These are phyloP conservation scores for Trypoxylus dichotomus DNA, from an alignment of 1,140 invertebrate species.

Conservation along the genomic window DNA sequence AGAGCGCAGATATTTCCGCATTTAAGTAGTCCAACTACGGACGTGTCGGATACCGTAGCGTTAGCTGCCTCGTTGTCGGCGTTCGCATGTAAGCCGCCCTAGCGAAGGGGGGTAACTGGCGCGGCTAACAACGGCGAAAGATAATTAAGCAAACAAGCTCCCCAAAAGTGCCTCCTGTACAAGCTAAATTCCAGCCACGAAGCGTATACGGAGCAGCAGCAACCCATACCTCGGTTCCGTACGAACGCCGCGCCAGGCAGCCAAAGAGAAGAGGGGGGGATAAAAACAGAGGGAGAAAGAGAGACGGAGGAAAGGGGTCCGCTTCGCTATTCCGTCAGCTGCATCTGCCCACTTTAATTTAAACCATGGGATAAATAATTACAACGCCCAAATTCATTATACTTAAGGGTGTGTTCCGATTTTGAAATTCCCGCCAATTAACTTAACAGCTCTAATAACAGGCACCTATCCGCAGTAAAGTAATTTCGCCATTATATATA, in stretches of 20 bases:
- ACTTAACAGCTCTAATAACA: constrained; percentile 30
- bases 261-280: neutral
- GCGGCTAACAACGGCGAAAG: constrained; percentile 37
- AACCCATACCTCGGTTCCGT: neutral
- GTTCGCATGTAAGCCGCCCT: constrained; percentile 35
- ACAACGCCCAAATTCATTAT: constrained; percentile 40
- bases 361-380: constrained; percentile 45
- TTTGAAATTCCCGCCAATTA: constrained; percentile 37
- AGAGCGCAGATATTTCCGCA: no score
- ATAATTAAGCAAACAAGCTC: constrained; percentile 46
- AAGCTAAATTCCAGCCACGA: neutral
- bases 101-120: constrained; percentile 25
- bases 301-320: neutral
- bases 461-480: neutral
- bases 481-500: neutral
- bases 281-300: neutral
- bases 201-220: neutral
- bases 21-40: neutral
- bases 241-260: neutral
- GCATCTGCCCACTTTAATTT: constrained; percentile 46
- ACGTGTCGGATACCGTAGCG: neutral
- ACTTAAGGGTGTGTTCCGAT: constrained; percentile 36
- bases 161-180: constrained; percentile 33
- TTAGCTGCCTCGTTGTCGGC: constrained; percentile 36
- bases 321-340: constrained; percentile 36